Evolutionary conservation across 2,797 vertebrate species (phyloP).

Genomic region (Lindbergichthys nudifrons): DNA sequence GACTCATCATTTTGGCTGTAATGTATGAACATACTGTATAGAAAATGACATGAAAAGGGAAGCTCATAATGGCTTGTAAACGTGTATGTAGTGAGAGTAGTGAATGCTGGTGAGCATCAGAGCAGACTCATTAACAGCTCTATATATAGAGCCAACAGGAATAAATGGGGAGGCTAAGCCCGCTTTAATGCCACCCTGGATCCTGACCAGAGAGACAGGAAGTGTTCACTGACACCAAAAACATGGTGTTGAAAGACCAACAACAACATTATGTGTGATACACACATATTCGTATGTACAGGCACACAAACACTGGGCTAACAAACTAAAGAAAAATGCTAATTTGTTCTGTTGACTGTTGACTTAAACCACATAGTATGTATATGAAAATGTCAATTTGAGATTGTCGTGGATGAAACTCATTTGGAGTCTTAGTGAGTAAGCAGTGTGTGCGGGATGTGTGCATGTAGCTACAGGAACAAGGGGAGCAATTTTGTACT

Average conservation of each 20-base stretch:
- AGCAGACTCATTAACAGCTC: conserved; percentile 37
- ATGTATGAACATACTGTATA: neutral
- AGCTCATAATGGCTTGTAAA: conserved; percentile 6
- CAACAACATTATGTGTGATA: neutral
- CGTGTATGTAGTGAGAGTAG: conserved; percentile 22
- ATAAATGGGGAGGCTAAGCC: conserved; percentile 48
- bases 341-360: conserved; percentile 30
- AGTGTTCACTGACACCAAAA: conserved; percentile 28
- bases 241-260: neutral
- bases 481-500: conserved; percentile 43
- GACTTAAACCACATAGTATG: conserved; percentile 15
- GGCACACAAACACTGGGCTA: conserved; percentile 1
- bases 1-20: neutral
- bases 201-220: conserved; percentile 31
- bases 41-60: neutral
- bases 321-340: conserved; percentile 9
- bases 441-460: neutral
- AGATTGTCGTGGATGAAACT: conserved; percentile 31
- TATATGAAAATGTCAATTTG: conserved; percentile 25
- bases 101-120: conserved; percentile 40
- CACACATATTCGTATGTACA: neutral
- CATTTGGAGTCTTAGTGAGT: conserved; percentile 27
- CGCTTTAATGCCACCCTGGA: conserved; percentile 48
- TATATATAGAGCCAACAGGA: conserved; percentile 55
- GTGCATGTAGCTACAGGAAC: conserved; percentile 32